phyloP scores from a whole-genome alignment of 2,113 vertebrate genomes.

The Vireo altiloquus region DNA sequence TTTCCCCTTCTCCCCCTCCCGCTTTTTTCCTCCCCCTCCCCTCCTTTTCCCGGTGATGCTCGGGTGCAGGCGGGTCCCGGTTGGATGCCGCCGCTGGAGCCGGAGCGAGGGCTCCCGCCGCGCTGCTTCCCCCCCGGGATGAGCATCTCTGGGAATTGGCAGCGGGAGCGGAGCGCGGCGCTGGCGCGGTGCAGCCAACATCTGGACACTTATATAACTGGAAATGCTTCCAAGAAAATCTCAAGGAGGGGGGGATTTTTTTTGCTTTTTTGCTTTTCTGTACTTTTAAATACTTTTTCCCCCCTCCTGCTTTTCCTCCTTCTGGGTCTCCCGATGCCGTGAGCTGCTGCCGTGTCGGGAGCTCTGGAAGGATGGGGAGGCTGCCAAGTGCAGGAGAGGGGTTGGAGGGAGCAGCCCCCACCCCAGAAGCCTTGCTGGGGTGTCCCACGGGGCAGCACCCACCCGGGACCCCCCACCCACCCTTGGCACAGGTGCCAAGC shows the following conservation, averaged over 20 bases:
- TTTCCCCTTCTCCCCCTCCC: neutral
- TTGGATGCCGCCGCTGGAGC: neutral
- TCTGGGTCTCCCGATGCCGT: neutral
- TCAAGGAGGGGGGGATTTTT: neutral
- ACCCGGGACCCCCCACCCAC: neutral
- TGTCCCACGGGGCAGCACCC: neutral
- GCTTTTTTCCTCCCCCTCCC: neutral
- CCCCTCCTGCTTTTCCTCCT: neutral
- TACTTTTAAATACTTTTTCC: neutral
- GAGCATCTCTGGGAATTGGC: conserved; percentile 45
- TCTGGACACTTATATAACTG: conserved; percentile 45
- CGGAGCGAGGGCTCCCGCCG: neutral
- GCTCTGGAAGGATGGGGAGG: neutral
- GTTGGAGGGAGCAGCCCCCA: neutral
- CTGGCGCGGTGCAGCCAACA: conserved; percentile 26
- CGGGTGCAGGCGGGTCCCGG: neutral
- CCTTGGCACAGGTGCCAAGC: neutral
- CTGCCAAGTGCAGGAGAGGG: neutral
- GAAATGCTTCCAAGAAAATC: neutral
- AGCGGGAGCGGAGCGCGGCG: neutral
- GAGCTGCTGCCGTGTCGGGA: neutral
- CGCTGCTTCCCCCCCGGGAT: neutral
- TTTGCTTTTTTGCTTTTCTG: neutral
- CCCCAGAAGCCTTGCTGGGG: neutral
- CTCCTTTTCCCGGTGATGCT: neutral